These are phyloP conservation scores for Paralichthys olivaceus DNA, from an alignment of 2,113 vertebrate genomes.

Conservation along the genomic window DNA sequence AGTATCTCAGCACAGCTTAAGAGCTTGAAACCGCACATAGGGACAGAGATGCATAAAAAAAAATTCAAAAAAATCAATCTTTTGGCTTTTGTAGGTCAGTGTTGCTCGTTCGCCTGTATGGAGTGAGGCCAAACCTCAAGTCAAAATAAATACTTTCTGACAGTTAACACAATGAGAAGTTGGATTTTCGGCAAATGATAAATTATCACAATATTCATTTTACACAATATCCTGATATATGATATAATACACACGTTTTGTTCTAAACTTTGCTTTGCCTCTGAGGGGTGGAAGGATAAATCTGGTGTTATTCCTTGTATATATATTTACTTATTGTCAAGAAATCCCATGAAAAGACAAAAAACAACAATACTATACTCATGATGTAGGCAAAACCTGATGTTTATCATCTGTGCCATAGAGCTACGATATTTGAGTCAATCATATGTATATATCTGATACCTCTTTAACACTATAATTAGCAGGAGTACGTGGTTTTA, in stretches of 20 bases:
- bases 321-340: not conserved
- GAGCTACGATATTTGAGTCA: not conserved
- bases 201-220: not conserved
- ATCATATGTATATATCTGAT: not conserved
- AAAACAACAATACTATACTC: not conserved
- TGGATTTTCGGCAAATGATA: not conserved
- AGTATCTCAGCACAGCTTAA: slow-evolving; percentile 56
- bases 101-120: not conserved
- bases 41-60: slow-evolving; percentile 41
- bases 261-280: not conserved
- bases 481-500: no score
- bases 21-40: slow-evolving; percentile 47
- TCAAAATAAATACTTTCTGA: slow-evolving; percentile 30
- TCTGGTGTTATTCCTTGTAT: not conserved
- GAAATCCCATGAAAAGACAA: not conserved
- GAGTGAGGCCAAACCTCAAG: not conserved
- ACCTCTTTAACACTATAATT: no score
- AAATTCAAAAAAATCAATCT: slow-evolving; percentile 67
- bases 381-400: not conserved
- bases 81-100: slow-evolving; percentile 71
- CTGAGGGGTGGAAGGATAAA: not conserved
- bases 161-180: not conserved
- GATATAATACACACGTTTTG: not conserved
- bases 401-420: no score
- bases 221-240: not conserved